Evolutionary conservation across 2,797 vertebrate genomes (phyloP), one percentile per base, ranked within the genome.

Genomic region (Silurus aristotelis): DNA sequence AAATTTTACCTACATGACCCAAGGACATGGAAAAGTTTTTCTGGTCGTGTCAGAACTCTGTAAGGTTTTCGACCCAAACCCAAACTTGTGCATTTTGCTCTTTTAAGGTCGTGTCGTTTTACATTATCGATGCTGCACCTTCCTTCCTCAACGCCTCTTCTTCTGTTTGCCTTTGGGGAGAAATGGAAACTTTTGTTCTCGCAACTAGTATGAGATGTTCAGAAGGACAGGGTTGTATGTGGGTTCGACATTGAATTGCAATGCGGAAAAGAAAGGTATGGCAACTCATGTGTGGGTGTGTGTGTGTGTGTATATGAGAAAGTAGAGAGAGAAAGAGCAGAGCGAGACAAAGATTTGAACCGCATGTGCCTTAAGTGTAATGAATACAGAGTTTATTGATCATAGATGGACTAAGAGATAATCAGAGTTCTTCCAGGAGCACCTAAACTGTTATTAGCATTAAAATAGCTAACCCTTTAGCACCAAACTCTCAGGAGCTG

Each of bases 231-330:
- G 17, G 55, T 38, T 76, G 17, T 20, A 31, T 77, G 55, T 61
- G 58, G 38, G 58, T 63, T 79, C 76, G 43, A 63, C 43, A 80
- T 17, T 46, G 76, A 79, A 63, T 64, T 80, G 38, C 60, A 64
- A 46, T 64, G 77, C 38, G 64, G 38, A 64, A 64, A 46, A 63
- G 38, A 80, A 64, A 80, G 3, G 12, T n/a, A 79, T 79, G 13
- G 77, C 1, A 6, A 31, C 58, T 46, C 22, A 79, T 14, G 77
- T 63, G 76, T 64, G 60, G 31, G 60, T 17, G 77, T 79, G 20
- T 80, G 60, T 27, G n/a, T 61, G 43, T 15, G 31, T 20, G 10
- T 43, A 27, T 52, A 43, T 38, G 48, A 25, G 46, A 75, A 2
- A 75, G 72, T 55, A 13, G 10, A n/a, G 25, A 76, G 15, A 77